Percentiles rank a stretch among this genome's conserved stretches.
Conservation (phyloP, 2,888 invertebrate species). For the Osedax frankpressi region DNA sequence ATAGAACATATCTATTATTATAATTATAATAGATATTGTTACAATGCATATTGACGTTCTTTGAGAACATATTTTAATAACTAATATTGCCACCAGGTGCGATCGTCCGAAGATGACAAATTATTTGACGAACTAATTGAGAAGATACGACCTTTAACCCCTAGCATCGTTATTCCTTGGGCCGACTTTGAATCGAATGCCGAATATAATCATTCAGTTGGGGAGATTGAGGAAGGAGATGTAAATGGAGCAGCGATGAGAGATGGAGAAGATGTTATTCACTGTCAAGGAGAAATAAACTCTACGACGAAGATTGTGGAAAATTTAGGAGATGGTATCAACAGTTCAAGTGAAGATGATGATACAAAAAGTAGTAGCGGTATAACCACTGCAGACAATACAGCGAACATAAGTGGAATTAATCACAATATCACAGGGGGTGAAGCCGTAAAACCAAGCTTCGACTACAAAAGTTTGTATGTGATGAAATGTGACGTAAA, state of each 20-base stretch:
- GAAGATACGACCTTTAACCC: neutral
- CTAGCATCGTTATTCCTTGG: neutral
- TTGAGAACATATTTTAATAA: neutral
- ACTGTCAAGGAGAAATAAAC: no score
- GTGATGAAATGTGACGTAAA: neutral
- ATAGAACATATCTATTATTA: no score
- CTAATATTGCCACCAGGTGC: neutral
- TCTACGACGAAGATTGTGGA: no score
- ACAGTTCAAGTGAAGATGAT: neutral
- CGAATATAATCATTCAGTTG: neutral
- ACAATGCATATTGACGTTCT: no score
- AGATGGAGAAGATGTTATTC: neutral
- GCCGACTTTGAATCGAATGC: neutral
- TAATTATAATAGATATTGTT: no score
- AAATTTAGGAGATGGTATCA: neutral
- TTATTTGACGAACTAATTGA: neutral
- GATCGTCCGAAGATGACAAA: neutral
- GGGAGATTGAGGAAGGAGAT: neutral
- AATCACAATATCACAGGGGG: neutral
- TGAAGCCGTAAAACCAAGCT: neutral
- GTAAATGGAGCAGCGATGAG: neutral
- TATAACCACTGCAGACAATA: neutral
- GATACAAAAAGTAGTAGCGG: neutral
- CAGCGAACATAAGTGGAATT: neutral
- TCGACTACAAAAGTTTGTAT: neutral